Evolutionary conservation across 2,797 vertebrate species (phyloP).

Genomic region (Cetoscarus ocellatus): DNA sequence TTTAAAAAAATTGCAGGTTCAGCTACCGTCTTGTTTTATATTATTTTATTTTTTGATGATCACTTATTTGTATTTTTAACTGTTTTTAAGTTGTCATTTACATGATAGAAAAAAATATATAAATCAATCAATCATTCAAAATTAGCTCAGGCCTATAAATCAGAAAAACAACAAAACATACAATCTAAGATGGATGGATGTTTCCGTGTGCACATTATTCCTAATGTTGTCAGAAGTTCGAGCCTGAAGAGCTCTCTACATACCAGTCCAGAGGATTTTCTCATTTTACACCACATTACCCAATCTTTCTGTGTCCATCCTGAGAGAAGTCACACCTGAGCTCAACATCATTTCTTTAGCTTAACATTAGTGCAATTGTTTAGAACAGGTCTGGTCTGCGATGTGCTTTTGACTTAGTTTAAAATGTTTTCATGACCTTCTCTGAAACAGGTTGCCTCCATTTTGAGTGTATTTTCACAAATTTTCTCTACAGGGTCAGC

Average conservation of each 20-base stretch:
- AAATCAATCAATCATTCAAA: too few relatives aligned
- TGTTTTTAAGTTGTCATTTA: too few relatives aligned
- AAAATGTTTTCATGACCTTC: too few relatives aligned
- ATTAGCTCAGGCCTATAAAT: too few relatives aligned
- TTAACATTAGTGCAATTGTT: neutral
- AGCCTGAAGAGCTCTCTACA: constrained; percentile 17
- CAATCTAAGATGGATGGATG: too few relatives aligned
- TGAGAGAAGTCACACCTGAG: neutral
- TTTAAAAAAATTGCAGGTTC: too few relatives aligned
- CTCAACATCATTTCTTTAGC: constrained; percentile 6
- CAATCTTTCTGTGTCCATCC: constrained; percentile 23
- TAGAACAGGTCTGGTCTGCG: neutral
- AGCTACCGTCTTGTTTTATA: too few relatives aligned
- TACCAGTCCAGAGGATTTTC: constrained; percentile 8
- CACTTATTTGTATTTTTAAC: too few relatives aligned
- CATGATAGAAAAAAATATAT: too few relatives aligned
- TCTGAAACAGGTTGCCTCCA: neutral
- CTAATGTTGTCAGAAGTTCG: neutral
- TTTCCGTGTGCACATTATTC: neutral
- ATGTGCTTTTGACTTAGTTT: neutral
- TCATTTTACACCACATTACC: constrained; percentile 20
- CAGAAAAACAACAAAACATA: too few relatives aligned
- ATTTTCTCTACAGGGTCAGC: constrained; percentile 8
- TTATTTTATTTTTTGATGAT: too few relatives aligned
- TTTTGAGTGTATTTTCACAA: neutral